phyloP scores from a whole-genome alignment of 92 coral and sea anemone species.

The Bergia puertoricense region DNA sequence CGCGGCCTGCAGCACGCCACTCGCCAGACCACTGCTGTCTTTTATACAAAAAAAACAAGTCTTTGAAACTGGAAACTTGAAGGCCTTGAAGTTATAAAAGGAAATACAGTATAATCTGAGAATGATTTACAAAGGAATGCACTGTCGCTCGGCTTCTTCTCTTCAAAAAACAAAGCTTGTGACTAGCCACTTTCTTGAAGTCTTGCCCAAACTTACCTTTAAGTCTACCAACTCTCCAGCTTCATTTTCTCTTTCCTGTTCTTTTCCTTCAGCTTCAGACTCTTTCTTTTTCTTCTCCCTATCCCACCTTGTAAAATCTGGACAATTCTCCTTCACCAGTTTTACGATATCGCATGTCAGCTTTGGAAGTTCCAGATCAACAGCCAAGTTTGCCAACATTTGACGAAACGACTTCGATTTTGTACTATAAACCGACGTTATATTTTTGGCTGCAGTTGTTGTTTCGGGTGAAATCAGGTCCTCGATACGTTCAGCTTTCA shows the following conservation, averaged over 20 bases:
- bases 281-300: slow-evolving; percentile 6
- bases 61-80: too few species aligned
- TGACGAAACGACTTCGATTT: slow-evolving; percentile 8
- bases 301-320: slow-evolving; percentile 51
- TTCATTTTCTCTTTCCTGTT: not conserved
- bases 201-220: slow-evolving; percentile 16
- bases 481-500: slow-evolving; percentile 21
- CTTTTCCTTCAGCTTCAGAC: not conserved
- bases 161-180: not conserved
- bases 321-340: slow-evolving; percentile 12
- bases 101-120: too few species aligned
- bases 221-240: not conserved
- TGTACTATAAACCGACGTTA: not conserved
- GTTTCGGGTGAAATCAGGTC: not conserved
- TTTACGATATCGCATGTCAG: slow-evolving; percentile 35
- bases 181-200: not conserved
- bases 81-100: too few species aligned
- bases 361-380: slow-evolving; percentile 49
- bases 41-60: too few species aligned
- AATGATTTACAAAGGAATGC: too few species aligned
- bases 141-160: too few species aligned
- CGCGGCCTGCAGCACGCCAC: too few species aligned
- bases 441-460: not conserved
- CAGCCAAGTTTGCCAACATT: slow-evolving; percentile 31
- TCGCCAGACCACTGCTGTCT: too few species aligned